These are phyloP conservation scores for Taenaris catops DNA, from an alignment of 2,888 invertebrate genomes.

Conservation along the genomic window DNA sequence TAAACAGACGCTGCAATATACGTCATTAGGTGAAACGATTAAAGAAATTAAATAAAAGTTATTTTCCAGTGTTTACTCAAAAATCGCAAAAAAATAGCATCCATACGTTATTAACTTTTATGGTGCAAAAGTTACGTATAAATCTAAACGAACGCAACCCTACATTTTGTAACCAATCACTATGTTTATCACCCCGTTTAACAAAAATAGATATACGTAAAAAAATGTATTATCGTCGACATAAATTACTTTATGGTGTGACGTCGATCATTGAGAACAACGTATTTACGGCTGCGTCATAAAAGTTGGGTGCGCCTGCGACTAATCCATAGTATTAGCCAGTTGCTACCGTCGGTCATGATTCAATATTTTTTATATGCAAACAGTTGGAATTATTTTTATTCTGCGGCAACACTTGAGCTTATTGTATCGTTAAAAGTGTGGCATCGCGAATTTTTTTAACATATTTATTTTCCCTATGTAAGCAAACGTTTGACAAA, in stretches of 20 bases:
- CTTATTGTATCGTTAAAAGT: slow-evolving; percentile 15
- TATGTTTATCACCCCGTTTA: neutral
- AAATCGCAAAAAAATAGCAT: no score
- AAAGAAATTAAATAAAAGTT: no score
- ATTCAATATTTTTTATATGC: slow-evolving; percentile 45
- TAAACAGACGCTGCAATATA: no score
- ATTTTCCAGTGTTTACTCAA: no score
- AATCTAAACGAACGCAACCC: neutral
- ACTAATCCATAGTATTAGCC: slow-evolving; percentile 55
- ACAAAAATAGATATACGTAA: slow-evolving; percentile 14
- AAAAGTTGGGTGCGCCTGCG: slow-evolving; percentile 64
- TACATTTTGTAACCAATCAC: neutral
- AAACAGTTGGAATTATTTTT: slow-evolving; percentile 22
- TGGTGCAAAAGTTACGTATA: no score
- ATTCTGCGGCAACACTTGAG: slow-evolving; percentile 23
- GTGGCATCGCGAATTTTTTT: slow-evolving; percentile 10
- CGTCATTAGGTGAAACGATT: no score
- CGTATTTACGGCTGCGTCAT: slow-evolving; percentile 62
- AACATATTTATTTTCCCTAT: slow-evolving; percentile 5
- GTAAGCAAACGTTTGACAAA: no score
- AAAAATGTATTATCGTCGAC: slow-evolving; percentile 43
- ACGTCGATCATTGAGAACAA: slow-evolving; percentile 51
- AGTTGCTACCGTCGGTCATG: slow-evolving; percentile 47
- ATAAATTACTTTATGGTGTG: slow-evolving; percentile 46
- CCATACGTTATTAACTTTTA: no score